Conservation (phyloP, 2,888 invertebrate genomes). For the Tenthredo distinguenda region DNA sequence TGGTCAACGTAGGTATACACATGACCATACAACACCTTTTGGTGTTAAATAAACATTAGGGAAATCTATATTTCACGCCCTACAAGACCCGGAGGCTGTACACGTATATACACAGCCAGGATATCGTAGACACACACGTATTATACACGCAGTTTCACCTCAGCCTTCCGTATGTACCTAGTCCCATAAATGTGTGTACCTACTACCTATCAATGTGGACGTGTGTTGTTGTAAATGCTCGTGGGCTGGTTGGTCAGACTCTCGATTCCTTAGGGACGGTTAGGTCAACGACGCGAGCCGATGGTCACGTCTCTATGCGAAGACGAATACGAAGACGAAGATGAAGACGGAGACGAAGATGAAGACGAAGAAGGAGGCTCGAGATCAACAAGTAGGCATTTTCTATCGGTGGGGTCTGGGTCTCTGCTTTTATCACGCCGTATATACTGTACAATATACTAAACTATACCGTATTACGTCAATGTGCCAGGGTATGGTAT, state of each 20-base stretch:
- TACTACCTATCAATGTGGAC: not conserved
- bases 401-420: slow-evolving; percentile 12
- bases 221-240: slow-evolving; percentile 9
- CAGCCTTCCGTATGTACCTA: not conserved
- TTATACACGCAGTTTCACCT: not conserved
- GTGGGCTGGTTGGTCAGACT: not conserved
- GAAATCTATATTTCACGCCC: slow-evolving; percentile 48
- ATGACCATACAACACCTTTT: slow-evolving; percentile 37
- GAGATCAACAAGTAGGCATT: slow-evolving; percentile 40
- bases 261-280: slow-evolving; percentile 27
- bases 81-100: slow-evolving; percentile 4
- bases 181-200: not conserved
- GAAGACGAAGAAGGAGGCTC: not conserved
- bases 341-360: not conserved
- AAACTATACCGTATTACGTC: not conserved
- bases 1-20: slow-evolving; percentile 12
- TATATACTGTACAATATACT: not conserved
- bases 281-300: slow-evolving; percentile 43
- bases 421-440: slow-evolving; percentile 1
- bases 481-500: not conserved
- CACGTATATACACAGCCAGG: not conserved
- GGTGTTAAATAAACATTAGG: slow-evolving; percentile 43
- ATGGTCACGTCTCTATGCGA: slow-evolving; percentile 12
- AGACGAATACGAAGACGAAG: slow-evolving; percentile 11
- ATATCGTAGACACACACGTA: not conserved